Evolutionary conservation across 2,113 vertebrate genomes (phyloP).

Genomic region (Ellobius talpinus): DNA sequence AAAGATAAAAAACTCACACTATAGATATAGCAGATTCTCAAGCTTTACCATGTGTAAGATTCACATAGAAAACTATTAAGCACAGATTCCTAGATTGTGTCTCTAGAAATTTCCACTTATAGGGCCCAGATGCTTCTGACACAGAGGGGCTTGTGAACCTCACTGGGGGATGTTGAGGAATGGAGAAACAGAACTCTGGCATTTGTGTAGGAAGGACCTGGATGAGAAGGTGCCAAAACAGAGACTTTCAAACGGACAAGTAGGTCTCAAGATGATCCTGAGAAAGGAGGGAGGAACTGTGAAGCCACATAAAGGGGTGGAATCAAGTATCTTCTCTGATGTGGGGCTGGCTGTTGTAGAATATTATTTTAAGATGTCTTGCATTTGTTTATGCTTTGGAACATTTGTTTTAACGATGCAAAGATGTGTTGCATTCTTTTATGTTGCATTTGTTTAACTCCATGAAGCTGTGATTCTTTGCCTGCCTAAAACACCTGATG

Average conservation of each 20-base stretch:
- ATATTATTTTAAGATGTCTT: too few species aligned
- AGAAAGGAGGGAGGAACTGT: not conserved
- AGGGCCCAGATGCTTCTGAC: not conserved
- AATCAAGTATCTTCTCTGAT: not conserved
- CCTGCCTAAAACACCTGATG: too few species aligned
- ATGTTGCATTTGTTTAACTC: too few species aligned
- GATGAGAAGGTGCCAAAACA: not conserved
- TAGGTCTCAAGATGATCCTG: not conserved
- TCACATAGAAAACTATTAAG: not conserved
- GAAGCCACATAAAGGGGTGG: not conserved
- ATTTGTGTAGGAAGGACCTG: not conserved
- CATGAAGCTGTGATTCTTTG: too few species aligned
- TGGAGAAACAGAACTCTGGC: not conserved
- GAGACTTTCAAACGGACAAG: not conserved
- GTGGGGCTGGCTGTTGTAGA: too few species aligned
- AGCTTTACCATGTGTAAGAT: not conserved
- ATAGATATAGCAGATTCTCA: not conserved
- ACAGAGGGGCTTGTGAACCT: not conserved
- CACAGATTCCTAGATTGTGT: not conserved
- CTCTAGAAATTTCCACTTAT: too few species aligned
- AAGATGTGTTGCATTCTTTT: too few species aligned
- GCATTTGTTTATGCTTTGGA: too few species aligned
- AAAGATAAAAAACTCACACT: not conserved
- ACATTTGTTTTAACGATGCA: too few species aligned
- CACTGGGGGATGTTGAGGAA: not conserved